Conservation (phyloP, 2,888 invertebrate species). For the Escarpia spicata region DNA sequence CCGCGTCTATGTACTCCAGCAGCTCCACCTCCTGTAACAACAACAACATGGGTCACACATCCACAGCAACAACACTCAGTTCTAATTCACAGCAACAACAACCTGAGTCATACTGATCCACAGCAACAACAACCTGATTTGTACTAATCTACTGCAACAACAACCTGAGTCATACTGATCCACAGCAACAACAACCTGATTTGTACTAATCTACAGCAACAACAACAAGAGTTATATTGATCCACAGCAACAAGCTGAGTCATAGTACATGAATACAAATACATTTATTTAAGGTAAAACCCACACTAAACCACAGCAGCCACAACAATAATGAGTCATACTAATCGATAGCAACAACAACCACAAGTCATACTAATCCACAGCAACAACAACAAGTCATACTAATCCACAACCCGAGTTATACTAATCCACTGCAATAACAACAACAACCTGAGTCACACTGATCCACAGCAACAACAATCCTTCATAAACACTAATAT, state of each 20-base stretch:
- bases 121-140: background rate
- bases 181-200: background rate
- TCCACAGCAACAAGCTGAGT: background rate
- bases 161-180: slow-evolving; percentile 10
- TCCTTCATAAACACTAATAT: too few relatives aligned
- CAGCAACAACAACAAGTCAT: background rate
- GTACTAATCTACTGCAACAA: background rate
- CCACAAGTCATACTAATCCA: background rate
- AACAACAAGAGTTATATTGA: background rate
- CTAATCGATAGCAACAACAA: background rate
- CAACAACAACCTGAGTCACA: background rate
- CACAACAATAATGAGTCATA: background rate
- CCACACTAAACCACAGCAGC: too few relatives aligned
- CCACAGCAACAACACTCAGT: background rate
- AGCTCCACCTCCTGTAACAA: slow-evolving; percentile 76
- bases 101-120: too few relatives aligned
- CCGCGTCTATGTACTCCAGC: slow-evolving; percentile 87
- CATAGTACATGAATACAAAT: too few relatives aligned
- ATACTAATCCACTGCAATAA: background rate
- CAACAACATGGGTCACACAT: background rate
- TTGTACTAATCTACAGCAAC: too few relatives aligned
- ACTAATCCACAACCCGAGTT: background rate
- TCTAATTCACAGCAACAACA: background rate
- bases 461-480: background rate
- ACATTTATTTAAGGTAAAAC: too few relatives aligned